These are phyloP conservation scores for Aselliscus stoliczkanus DNA, from an alignment of 2,797 vertebrate genomes.

Conservation along the genomic window DNA sequence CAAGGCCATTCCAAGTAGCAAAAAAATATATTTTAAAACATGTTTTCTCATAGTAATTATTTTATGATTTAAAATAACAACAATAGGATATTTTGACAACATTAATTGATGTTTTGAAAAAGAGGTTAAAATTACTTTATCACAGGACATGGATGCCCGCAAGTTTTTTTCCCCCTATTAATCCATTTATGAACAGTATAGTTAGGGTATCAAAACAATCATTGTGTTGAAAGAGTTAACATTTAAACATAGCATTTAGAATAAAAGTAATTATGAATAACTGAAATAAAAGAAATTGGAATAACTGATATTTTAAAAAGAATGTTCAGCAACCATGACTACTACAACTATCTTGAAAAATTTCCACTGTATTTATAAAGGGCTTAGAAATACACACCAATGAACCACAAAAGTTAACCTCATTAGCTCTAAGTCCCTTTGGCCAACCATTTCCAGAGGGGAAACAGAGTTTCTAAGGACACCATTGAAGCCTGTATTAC, in stretches of 20 bases:
- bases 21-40: background rate
- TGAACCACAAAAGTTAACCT: background rate
- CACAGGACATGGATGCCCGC: background rate
- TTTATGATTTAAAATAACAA: background rate
- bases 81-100: background rate
- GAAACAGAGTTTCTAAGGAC: conserved; percentile 9
- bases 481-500: background rate
- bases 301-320: background rate
- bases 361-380: background rate
- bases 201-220: background rate
- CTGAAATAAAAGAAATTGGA: background rate
- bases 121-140: background rate
- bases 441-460: conserved; percentile 5
- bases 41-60: background rate
- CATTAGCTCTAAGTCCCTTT: conserved; percentile 13
- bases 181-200: background rate
- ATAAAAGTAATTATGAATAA: background rate
- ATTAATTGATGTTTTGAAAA: background rate
- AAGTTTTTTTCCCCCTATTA: background rate
- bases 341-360: background rate
- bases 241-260: background rate
- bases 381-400: background rate
- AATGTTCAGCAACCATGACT: background rate
- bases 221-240: background rate
- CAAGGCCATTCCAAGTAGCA: background rate